Conservation (phyloP, 2,797 vertebrate genomes). For the Euphonia xanthogaster region DNA sequence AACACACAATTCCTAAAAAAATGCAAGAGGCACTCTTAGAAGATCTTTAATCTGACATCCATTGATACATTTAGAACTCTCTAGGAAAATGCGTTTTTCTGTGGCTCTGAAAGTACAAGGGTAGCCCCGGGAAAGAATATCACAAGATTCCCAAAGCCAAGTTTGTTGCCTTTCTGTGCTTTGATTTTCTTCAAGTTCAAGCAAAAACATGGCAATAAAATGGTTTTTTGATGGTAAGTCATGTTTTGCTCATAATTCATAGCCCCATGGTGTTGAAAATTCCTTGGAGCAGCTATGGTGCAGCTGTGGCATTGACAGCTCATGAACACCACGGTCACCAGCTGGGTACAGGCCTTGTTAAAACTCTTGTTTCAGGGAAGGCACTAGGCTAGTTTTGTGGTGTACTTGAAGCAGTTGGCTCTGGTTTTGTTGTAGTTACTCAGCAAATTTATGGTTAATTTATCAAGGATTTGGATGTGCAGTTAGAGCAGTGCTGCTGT, state of each 20-base stretch:
- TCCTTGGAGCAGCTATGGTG: slow-evolving; percentile 23
- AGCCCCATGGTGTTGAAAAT: neutral
- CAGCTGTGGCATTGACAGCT: slow-evolving; percentile 41
- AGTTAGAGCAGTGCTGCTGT: neutral
- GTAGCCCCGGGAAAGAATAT: neutral
- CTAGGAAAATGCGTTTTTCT: neutral
- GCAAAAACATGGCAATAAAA: neutral
- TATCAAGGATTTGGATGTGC: neutral
- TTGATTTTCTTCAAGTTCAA: neutral
- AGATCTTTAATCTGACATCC: neutral
- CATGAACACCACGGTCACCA: neutral
- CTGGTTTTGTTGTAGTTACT: neutral
- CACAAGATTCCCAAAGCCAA: neutral
- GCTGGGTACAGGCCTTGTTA: slow-evolving; percentile 27
- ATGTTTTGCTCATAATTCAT: slow-evolving; percentile 4
- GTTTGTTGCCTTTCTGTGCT: neutral
- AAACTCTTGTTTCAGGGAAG: neutral
- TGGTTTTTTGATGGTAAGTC: neutral
- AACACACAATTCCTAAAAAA: neutral
- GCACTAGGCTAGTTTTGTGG: neutral
- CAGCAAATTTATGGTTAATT: neutral
- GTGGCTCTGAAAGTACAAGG: neutral
- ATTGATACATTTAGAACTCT: neutral
- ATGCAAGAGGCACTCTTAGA: neutral
- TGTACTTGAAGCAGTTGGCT: neutral